phyloP scores from a whole-genome alignment of 2,888 invertebrate genomes.

The Alcis repandata region DNA sequence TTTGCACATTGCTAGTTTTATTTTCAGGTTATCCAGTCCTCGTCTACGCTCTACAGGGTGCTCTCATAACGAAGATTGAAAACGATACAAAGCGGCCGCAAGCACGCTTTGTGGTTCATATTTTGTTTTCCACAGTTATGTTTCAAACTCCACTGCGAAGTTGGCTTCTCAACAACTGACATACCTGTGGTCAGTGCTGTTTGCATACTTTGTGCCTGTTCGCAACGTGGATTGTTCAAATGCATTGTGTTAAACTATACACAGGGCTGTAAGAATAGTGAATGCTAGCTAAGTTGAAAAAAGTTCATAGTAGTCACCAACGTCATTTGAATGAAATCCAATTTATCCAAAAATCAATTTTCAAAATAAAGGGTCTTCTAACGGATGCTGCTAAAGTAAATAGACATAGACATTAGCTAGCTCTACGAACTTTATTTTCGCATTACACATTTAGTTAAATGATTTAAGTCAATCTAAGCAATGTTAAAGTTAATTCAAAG shows the following conservation, averaged over 20 bases:
- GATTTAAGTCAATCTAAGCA: too few relatives aligned
- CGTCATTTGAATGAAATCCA: too few relatives aligned
- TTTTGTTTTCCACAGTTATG: constrained; percentile 70
- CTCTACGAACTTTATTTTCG: too few relatives aligned
- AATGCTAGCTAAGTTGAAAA: too few relatives aligned
- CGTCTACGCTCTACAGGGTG: constrained; percentile 46
- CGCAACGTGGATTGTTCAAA: constrained; percentile 8
- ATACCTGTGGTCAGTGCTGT: constrained; percentile 51
- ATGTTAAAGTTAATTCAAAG: background rate
- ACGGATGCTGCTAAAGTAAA: too few relatives aligned
- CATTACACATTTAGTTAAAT: too few relatives aligned
- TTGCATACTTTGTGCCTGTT: constrained; percentile 38
- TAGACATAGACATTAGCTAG: too few relatives aligned
- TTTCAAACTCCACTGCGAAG: constrained; percentile 57
- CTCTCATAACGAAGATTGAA: constrained; percentile 81
- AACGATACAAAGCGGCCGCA: constrained; percentile 80
- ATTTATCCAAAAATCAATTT: too few relatives aligned
- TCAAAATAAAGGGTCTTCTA: too few relatives aligned
- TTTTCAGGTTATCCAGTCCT: constrained; percentile 22
- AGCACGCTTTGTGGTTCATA: constrained; percentile 80
- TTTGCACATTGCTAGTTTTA: background rate
- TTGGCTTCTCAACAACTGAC: constrained; percentile 57
- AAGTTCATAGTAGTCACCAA: too few relatives aligned
- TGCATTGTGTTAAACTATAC: background rate
- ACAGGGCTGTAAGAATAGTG: background rate